A percentile compares a stretch with the other conserved stretches of the same genome.
Evolutionary conservation across 2,113 vertebrate species (phyloP).

Genomic region (Cryptotis parvus): DNA sequence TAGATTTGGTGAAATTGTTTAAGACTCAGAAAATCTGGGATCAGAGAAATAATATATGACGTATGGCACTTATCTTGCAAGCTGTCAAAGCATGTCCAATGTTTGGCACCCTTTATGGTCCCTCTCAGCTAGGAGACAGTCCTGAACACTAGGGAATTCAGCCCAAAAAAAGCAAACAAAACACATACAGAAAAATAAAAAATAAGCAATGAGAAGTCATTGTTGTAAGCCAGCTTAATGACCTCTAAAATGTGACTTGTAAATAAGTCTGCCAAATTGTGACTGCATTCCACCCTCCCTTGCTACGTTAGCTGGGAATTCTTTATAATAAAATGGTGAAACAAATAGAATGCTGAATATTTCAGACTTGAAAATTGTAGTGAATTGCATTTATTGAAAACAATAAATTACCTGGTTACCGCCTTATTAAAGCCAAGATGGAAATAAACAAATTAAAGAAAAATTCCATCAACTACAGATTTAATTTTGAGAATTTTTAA

Average conservation of each 20-base stretch:
- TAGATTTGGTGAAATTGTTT: neutral
- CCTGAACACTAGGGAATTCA: too few relatives aligned
- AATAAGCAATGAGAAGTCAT: neutral
- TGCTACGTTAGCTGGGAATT: neutral
- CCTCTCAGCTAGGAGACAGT: too few relatives aligned
- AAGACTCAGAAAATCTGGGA: neutral
- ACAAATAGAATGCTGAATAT: neutral
- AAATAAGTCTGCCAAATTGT: neutral
- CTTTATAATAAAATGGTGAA: neutral
- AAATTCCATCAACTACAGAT: neutral
- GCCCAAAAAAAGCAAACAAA: too few relatives aligned
- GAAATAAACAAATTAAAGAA: neutral
- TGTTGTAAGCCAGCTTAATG: neutral
- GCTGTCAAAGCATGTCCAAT: too few relatives aligned
- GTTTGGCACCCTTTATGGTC: too few relatives aligned
- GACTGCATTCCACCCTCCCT: neutral
- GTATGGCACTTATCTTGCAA: too few relatives aligned
- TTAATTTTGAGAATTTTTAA: constrained; percentile 47
- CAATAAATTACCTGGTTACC: constrained; percentile 21
- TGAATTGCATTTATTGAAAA: neutral
- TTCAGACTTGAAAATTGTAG: constrained; percentile 16
- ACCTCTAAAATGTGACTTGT: neutral
- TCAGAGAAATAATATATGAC: too few relatives aligned
- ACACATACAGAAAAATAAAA: too few relatives aligned
- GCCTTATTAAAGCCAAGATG: neutral